phyloP scores from a whole-genome alignment of 2,113 vertebrate species.

The Tylochromis polylepis region DNA sequence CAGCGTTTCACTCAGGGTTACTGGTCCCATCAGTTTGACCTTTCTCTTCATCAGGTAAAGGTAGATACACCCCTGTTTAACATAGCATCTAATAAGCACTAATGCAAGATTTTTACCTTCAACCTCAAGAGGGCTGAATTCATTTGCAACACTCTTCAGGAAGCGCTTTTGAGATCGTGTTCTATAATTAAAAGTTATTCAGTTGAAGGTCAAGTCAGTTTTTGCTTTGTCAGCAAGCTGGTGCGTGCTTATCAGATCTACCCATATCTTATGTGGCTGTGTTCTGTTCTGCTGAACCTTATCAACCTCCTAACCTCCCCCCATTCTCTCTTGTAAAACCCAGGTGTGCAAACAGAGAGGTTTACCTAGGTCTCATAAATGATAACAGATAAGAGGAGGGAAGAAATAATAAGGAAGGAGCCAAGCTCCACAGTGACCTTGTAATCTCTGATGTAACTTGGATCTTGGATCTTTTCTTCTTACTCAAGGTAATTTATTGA shows the following conservation, averaged over 20 bases:
- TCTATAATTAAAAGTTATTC: neutral
- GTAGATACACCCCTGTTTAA: neutral
- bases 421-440: neutral
- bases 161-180: neutral
- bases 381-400: constrained; percentile 54
- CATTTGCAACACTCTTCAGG: neutral
- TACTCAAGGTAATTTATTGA: neutral
- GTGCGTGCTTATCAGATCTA: constrained; percentile 16
- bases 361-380: constrained; percentile 55
- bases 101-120: constrained; percentile 18
- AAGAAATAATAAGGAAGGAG: constrained; percentile 10
- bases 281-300: constrained; percentile 35
- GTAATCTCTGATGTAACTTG: neutral
- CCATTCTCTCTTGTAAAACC: constrained; percentile 49
- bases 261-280: constrained; percentile 17
- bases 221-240: constrained; percentile 52
- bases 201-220: constrained; percentile 21
- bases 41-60: constrained; percentile 37
- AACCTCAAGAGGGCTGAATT: neutral
- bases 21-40: constrained; percentile 28
- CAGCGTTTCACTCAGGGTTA: constrained; percentile 14
- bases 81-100: constrained; percentile 28
- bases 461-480: neutral
- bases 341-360: constrained; percentile 71
- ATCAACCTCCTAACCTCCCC: constrained; percentile 10